Percentiles rank a stretch among this genome's conserved stretches.
These are phyloP conservation scores for Pammene aurita DNA, from an alignment of 2,888 invertebrate species.

Conservation along the genomic window DNA sequence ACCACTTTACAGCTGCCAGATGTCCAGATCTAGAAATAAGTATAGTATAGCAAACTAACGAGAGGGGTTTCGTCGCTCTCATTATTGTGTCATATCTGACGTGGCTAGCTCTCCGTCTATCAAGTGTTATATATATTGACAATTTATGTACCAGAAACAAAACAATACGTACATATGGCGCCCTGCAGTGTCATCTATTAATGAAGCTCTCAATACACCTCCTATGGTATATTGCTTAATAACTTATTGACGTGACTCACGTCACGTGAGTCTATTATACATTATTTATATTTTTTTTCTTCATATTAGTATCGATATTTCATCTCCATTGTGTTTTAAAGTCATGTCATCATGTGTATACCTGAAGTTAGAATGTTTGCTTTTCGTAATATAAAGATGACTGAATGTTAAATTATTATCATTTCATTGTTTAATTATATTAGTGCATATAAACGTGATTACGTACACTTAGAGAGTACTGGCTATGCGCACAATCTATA, in stretches of 20 bases:
- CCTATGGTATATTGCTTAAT: not conserved
- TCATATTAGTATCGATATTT: slow-evolving; percentile 14
- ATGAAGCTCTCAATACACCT: too few species aligned
- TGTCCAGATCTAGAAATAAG: too few species aligned
- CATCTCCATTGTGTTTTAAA: slow-evolving; percentile 19
- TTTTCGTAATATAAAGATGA: slow-evolving; percentile 45
- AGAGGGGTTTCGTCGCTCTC: too few species aligned
- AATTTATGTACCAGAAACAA: too few species aligned
- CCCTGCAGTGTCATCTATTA: not conserved
- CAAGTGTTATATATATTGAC: too few species aligned
- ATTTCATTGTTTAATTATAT: slow-evolving; percentile 31
- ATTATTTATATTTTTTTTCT: not conserved
- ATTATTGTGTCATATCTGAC: too few species aligned
- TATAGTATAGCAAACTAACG: too few species aligned
- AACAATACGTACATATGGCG: not conserved
- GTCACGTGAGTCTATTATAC: not conserved
- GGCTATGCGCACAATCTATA: slow-evolving; percentile 31
- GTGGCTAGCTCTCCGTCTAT: too few species aligned
- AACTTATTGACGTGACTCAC: not conserved
- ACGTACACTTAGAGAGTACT: slow-evolving; percentile 21
- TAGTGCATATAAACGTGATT: slow-evolving; percentile 16
- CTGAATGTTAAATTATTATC: slow-evolving; percentile 50
- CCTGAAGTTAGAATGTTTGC: slow-evolving; percentile 29
- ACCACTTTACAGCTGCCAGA: too few species aligned
- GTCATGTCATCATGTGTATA: slow-evolving; percentile 30